Conservation (phyloP, 1,140 invertebrate genomes). For the Macrostomum lignano region DNA sequence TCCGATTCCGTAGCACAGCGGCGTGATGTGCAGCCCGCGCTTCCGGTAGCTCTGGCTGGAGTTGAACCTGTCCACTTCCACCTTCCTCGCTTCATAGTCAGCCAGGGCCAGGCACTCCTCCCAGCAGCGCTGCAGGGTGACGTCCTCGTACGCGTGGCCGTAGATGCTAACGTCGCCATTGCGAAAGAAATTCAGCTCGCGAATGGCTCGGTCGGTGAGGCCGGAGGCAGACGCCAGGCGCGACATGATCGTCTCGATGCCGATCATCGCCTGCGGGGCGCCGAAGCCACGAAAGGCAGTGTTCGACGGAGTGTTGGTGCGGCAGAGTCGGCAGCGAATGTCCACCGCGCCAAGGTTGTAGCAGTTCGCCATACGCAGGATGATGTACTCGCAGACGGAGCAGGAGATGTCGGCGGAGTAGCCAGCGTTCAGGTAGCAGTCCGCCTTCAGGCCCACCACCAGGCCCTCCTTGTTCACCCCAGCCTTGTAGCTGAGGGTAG, state of each 20-base stretch:
- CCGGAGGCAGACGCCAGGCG: too few species aligned
- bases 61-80: conserved; percentile 41
- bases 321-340: conserved; percentile 17
- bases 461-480: conserved; percentile 44
- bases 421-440: too few species aligned
- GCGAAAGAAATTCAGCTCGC: conserved; percentile 47
- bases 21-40: conserved; percentile 51
- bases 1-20: conserved; percentile 61
- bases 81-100: conserved; percentile 36
- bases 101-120: conserved; percentile 43
- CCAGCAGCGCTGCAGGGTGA: conserved; percentile 50
- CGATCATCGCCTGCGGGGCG: conserved; percentile 19
- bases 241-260: conserved; percentile 17
- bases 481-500: too few species aligned
- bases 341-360: too few species aligned
- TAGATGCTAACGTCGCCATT: conserved; percentile 50
- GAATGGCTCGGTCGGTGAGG: too few species aligned
- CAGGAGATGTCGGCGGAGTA: too few species aligned
- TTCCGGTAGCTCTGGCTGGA: conserved; percentile 44
- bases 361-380: too few species aligned
- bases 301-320: conserved; percentile 26
- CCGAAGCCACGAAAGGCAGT: conserved; percentile 29
- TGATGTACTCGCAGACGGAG: too few species aligned
- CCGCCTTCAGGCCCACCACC: conserved; percentile 39
- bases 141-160: conserved; percentile 42